Percentiles rank a stretch among this genome's conserved stretches.
Conservation (phyloP, 2,797 vertebrate genomes). For the Chrysocyon brachyurus region DNA sequence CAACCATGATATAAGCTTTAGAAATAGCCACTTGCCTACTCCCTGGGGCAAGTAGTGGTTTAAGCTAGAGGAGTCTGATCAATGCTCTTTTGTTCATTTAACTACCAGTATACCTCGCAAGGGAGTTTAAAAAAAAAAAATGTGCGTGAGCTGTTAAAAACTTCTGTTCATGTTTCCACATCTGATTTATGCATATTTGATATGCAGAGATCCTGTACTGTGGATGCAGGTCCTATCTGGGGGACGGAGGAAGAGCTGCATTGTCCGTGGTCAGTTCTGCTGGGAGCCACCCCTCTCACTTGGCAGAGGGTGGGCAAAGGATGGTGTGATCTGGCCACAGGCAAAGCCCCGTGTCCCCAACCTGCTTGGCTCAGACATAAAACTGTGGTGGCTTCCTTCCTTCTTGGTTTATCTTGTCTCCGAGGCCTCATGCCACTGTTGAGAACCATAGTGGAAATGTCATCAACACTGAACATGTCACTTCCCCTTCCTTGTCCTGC, state of each 20-base stretch:
- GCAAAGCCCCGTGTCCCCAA: neutral
- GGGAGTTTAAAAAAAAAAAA: slow-evolving; percentile 65
- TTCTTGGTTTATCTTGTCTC: slow-evolving; percentile 75
- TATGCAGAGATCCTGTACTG: neutral
- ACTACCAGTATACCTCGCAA: slow-evolving; percentile 83
- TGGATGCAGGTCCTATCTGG: neutral
- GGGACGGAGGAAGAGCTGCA: neutral
- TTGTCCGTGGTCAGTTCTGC: neutral
- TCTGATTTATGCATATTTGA: neutral
- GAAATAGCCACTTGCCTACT: slow-evolving; percentile 77
- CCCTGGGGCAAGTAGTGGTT: slow-evolving; percentile 71
- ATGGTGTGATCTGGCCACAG: neutral
- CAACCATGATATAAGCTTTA: slow-evolving; percentile 81
- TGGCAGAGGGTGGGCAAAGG: neutral
- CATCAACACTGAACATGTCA: slow-evolving; percentile 90
- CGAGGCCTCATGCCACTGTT: slow-evolving; percentile 83
- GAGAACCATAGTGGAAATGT: slow-evolving; percentile 87
- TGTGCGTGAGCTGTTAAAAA: slow-evolving; percentile 76
- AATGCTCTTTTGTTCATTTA: slow-evolving; percentile 71
- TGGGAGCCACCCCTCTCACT: neutral
- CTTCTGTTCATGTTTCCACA: slow-evolving; percentile 61
- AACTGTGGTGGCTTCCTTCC: slow-evolving; percentile 78
- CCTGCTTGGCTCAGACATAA: slow-evolving; percentile 58
- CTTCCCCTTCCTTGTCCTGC: slow-evolving; percentile 55
- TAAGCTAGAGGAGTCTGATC: slow-evolving; percentile 75